Percentiles rank a stretch among this genome's conserved stretches.
phyloP scores from a whole-genome alignment of 2,797 vertebrate genomes.

The Leptatherina wallacei region DNA sequence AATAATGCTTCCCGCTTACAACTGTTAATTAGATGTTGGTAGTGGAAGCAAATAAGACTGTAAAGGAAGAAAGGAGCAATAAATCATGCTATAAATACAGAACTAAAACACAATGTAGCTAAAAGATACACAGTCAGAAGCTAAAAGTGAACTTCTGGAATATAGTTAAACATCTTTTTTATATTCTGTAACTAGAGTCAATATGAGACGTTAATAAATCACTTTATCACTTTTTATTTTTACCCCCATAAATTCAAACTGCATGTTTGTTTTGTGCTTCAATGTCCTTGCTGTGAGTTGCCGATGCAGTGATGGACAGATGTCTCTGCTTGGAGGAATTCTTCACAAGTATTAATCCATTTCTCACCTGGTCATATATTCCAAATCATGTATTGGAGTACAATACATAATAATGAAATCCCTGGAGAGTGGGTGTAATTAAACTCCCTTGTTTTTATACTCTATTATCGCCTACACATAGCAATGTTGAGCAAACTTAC shows the following conservation, averaged over 20 bases:
- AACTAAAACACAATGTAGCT: not conserved
- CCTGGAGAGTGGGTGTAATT: conserved; percentile 28
- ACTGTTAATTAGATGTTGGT: not conserved
- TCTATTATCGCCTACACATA: conserved; percentile 20
- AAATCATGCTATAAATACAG: not conserved
- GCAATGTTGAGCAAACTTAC: conserved; percentile 26
- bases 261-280: not conserved
- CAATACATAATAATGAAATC: conserved; percentile 26
- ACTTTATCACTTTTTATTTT: not conserved
- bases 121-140: not conserved
- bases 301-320: not conserved
- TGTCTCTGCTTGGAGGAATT: conserved; percentile 8
- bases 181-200: not conserved
- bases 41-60: not conserved
- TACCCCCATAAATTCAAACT: not conserved
- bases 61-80: not conserved
- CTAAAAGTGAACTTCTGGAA: not conserved
- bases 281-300: conserved; percentile 3
- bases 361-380: conserved; percentile 32
- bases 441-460: conserved; percentile 28
- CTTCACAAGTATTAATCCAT: conserved; percentile 16
- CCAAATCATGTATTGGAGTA: conserved; percentile 12
- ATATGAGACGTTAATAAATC: not conserved
- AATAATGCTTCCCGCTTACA: not conserved
- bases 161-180: not conserved